Conservation (phyloP, 2,888 invertebrate species). For the Catocala nupta region DNA sequence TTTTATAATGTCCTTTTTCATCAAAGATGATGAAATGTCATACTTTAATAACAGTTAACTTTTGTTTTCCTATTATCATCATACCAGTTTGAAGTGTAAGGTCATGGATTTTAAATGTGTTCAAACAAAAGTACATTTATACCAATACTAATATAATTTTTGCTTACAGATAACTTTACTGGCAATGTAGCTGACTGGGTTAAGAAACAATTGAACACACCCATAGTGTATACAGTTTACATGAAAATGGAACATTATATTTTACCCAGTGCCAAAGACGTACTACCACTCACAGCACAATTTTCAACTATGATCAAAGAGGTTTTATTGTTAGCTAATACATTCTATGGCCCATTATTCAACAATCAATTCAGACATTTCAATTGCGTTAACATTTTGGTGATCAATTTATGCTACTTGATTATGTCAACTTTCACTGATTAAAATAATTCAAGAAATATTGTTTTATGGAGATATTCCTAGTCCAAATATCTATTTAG, state of each 20-base stretch:
- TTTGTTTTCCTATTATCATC: too few species aligned
- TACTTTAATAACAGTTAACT: too few species aligned
- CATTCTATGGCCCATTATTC: slow-evolving; percentile 76
- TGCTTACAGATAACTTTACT: slow-evolving; percentile 66
- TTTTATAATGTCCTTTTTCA: too few species aligned
- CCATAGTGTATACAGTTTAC: slow-evolving; percentile 73
- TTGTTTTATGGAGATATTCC: too few species aligned
- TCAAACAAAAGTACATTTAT: too few species aligned
- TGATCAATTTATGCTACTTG: slow-evolving; percentile 21
- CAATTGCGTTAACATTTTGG: slow-evolving; percentile 7
- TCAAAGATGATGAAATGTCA: too few species aligned
- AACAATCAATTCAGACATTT: slow-evolving; percentile 43
- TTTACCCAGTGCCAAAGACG: slow-evolving; percentile 58
- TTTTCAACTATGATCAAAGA: slow-evolving; percentile 68
- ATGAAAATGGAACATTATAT: slow-evolving; percentile 60
- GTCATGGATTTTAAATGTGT: too few species aligned
- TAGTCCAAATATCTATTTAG: too few species aligned
- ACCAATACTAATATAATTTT: too few species aligned
- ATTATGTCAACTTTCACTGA: not conserved
- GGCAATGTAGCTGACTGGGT: slow-evolving; percentile 81
- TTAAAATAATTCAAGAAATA: not conserved
- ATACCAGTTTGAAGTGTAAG: too few species aligned
- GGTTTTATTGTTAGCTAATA: slow-evolving; percentile 63
- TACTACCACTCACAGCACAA: slow-evolving; percentile 57
- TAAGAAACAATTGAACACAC: slow-evolving; percentile 73